These are phyloP conservation scores for Cantharis rufa DNA, from an alignment of 2,888 invertebrate species.

Conservation along the genomic window DNA sequence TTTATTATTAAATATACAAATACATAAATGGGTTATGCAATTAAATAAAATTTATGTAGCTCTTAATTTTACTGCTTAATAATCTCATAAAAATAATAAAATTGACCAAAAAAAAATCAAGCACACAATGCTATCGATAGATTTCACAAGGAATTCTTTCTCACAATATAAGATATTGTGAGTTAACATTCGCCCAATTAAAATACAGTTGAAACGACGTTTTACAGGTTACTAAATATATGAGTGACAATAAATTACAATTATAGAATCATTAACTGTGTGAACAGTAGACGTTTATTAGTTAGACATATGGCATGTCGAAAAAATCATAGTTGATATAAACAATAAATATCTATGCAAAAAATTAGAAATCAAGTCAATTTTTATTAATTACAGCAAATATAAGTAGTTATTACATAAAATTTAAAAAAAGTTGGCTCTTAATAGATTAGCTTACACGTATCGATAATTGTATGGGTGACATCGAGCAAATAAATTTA, in stretches of 20 bases:
- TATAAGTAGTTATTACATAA: not conserved
- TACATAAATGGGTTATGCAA: not conserved
- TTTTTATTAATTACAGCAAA: not conserved
- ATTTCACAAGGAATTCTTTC: slow-evolving; percentile 4
- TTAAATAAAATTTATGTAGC: slow-evolving; percentile 4
- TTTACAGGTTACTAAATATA: slow-evolving; percentile 4
- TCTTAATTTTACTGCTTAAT: slow-evolving; percentile 2
- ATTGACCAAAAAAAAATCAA: not conserved
- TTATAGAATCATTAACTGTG: slow-evolving; percentile 4
- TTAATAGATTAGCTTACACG: not conserved
- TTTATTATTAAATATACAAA: not conserved
- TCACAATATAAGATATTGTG: slow-evolving; percentile 4
- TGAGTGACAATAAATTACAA: slow-evolving; percentile 4
- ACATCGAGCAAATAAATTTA: slow-evolving; percentile 3
- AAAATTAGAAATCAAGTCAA: slow-evolving; percentile 3
- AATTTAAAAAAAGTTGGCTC: not conserved
- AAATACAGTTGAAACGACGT: slow-evolving; percentile 3
- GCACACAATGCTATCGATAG: slow-evolving; percentile 1
- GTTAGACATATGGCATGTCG: not conserved
- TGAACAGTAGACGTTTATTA: slow-evolving; percentile 5
- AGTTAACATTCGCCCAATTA: slow-evolving; percentile 2
- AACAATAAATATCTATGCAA: not conserved
- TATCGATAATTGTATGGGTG: slow-evolving; percentile 1
- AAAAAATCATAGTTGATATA: not conserved
- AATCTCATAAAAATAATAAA: slow-evolving; percentile 4